Conservation (phyloP, 2,113 vertebrate species). For the Eudorcas thomsonii region DNA sequence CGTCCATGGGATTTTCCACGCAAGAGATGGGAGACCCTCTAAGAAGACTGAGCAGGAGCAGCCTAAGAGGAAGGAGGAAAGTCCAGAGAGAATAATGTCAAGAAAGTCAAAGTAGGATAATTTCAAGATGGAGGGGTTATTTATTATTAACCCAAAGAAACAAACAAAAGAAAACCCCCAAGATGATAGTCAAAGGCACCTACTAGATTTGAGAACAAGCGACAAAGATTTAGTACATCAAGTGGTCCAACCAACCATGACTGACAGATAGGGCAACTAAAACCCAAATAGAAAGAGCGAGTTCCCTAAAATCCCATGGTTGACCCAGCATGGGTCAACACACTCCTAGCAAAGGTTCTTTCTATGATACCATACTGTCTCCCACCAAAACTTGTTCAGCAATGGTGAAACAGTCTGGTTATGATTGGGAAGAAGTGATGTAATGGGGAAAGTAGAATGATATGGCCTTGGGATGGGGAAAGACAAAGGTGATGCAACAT, state of each 20-base stretch:
- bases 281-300: background rate
- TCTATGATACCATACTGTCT: background rate
- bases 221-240: background rate
- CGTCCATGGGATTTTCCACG: no score
- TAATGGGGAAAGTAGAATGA: background rate
- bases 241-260: background rate
- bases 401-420: background rate
- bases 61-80: background rate
- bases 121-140: background rate
- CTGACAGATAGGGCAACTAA: background rate
- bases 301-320: background rate
- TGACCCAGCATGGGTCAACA: background rate
- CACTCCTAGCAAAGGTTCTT: background rate
- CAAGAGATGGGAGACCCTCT: accelerated
- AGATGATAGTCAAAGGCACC: background rate
- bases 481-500: background rate
- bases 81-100: no score
- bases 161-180: background rate
- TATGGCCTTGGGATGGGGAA: background rate
- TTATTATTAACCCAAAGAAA: background rate
- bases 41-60: background rate
- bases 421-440: background rate
- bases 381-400: background rate
- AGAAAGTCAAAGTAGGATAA: background rate
- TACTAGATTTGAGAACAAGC: background rate